Conservation (phyloP, 2,888 invertebrate species). For the Elgonia sp. region DNA sequence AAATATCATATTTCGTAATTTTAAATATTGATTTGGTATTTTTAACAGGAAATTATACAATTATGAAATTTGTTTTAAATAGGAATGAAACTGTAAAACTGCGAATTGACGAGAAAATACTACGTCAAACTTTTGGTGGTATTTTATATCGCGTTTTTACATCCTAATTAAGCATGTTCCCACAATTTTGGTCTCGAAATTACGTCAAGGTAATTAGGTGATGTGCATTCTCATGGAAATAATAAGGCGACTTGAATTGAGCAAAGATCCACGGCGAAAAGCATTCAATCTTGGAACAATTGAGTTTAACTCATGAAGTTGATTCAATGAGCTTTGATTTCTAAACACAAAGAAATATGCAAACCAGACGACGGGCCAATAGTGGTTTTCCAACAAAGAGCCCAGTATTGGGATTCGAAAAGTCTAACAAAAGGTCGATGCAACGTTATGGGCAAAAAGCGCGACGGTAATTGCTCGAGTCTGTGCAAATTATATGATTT, state of each 20-base stretch:
- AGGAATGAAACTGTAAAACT: neutral
- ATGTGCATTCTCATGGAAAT: neutral
- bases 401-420: constrained; percentile 10
- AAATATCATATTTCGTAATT: neutral
- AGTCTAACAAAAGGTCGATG: constrained; percentile 39
- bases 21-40: neutral
- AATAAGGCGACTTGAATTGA: neutral
- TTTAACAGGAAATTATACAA: neutral
- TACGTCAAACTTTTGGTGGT: neutral
- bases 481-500: constrained; percentile 6
- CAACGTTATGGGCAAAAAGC: constrained; percentile 31
- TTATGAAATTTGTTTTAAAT: neutral
- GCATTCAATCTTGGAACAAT: constrained; percentile 22
- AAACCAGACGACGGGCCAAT: constrained; percentile 41
- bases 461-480: constrained; percentile 19
- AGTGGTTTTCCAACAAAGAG: constrained; percentile 39
- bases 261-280: constrained; percentile 5
- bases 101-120: no score
- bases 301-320: neutral
- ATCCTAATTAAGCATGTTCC: neutral
- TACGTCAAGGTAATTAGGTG: neutral
- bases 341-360: constrained; percentile 58
- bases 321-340: constrained; percentile 34
- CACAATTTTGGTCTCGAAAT: neutral
- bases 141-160: neutral